Evolutionary conservation across 2,888 invertebrate genomes (phyloP), one percentile per base, ranked within the genome.

Genomic region (Stomorhina lunata): DNA sequence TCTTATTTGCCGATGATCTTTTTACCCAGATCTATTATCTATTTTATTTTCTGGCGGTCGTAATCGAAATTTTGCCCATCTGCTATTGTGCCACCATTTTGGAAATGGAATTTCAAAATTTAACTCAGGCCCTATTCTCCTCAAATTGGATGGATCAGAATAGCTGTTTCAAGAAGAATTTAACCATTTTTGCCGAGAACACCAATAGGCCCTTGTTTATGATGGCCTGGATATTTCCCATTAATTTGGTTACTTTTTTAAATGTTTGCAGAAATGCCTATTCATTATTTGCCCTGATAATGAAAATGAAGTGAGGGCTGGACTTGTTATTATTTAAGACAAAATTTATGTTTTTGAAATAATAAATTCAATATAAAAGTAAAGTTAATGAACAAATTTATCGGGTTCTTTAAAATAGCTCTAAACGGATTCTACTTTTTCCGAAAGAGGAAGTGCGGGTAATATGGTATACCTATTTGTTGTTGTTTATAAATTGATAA

Each of bases 131-230:
- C n/a, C 37, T 85, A n/a, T 84, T 80, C 27, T 77, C 84, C 0
- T 76, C 79, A 17, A 85, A 86, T 43, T 85, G 83, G 83, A n/a
- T 73, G 20, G 68, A 73, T 5, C 84, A 84, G 61, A 65, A 63
- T 76, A n/a, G 15, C 0, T 45, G 9, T 4, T 84, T 85, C 75
- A 79, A 81, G 17, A 65, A 75, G 32, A 83, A 75, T 61, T 65
- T 85, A 6, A 29, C 37, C 15, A 84, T 84, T n/a, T 81, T 84
- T 55, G 22, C 34, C 9, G 84, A 84, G 9, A 65, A 53, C 7
- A 75, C 82, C 0, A 63, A 57, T n/a, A 59, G 68, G n/a, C 65
- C 71, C 0, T 37, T 59, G 27, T 69, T 61, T 15, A n/a, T 72
- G 2, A 66, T 53, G 43, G 84, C 84, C 10, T 79, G 82, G 61